These are phyloP conservation scores for Fringilla coelebs DNA, from an alignment of 2,797 vertebrate genomes.

Conservation along the genomic window DNA sequence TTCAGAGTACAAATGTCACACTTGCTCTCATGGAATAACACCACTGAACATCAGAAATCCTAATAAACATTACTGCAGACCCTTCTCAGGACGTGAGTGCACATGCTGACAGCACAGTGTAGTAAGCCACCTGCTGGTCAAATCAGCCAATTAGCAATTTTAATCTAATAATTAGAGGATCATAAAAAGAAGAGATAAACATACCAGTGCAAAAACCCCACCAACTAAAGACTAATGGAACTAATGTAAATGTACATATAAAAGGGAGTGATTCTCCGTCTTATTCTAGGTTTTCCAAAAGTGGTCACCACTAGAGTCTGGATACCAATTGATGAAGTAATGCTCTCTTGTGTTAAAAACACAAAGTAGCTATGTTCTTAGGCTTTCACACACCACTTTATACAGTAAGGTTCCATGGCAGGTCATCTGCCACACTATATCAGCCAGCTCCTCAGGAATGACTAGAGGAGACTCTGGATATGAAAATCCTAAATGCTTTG, in stretches of 20 bases:
- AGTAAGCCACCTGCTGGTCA: slow-evolving; percentile 78
- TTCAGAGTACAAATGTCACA: not conserved
- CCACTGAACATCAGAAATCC: not conserved
- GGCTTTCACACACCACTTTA: not conserved
- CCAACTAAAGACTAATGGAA: not conserved
- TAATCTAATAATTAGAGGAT: not conserved
- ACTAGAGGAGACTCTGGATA: not conserved
- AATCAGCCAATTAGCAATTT: slow-evolving; percentile 58
- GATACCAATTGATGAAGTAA: not conserved
- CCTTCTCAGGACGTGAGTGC: not conserved
- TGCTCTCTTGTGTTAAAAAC: not conserved
- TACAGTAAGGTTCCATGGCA: not conserved
- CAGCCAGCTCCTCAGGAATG: not conserved
- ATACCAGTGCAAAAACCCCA: not conserved
- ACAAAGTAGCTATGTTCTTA: not conserved
- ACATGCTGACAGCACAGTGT: slow-evolving; percentile 51
- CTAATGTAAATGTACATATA: not conserved
- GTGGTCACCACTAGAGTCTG: not conserved
- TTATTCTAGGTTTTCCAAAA: not conserved
- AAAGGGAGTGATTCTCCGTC: not conserved
- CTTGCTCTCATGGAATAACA: not conserved
- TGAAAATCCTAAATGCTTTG: not conserved
- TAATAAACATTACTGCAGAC: not conserved
- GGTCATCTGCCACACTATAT: not conserved
- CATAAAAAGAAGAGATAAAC: not conserved